Evolutionary conservation across 2,888 invertebrate genomes (phyloP).

Genomic region (Lysandra bellargus): DNA sequence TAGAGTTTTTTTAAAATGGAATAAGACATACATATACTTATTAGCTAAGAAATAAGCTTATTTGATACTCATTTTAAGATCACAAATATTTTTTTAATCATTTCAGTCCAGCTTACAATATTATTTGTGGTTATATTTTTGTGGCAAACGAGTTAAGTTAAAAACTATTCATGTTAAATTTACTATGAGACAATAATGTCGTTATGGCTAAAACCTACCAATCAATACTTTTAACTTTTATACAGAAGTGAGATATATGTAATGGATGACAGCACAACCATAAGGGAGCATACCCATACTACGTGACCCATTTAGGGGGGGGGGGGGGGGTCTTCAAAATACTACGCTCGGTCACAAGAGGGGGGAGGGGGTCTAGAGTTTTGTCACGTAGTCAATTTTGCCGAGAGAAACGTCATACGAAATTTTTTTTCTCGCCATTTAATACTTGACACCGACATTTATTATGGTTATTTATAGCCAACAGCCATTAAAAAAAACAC

Average conservation of each 20-base stretch:
- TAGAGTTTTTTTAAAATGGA: not conserved
- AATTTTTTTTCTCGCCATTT: no score
- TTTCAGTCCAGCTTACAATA: constrained; percentile 12
- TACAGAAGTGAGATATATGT: not conserved
- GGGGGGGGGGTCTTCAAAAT: no score
- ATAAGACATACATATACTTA: not conserved
- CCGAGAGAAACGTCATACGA: no score
- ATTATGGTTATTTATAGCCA: no score
- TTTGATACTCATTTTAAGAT: not conserved
- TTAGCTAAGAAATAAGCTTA: not conserved
- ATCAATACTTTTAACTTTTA: not conserved
- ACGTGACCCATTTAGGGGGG: no score
- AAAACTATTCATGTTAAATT: not conserved
- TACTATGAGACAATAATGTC: not conserved
- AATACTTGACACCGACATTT: no score
- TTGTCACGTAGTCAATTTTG: no score
- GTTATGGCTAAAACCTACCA: not conserved
- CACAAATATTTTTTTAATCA: not conserved
- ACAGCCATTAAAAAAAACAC: no score
- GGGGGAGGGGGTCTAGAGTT: no score
- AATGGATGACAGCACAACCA: not conserved
- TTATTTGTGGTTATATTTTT: not conserved
- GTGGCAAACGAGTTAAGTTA: not conserved
- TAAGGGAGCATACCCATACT: no score
- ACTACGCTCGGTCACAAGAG: no score